Evolutionary conservation across 2,113 vertebrate species (phyloP).

Genomic region (Vanacampus margaritifer): DNA sequence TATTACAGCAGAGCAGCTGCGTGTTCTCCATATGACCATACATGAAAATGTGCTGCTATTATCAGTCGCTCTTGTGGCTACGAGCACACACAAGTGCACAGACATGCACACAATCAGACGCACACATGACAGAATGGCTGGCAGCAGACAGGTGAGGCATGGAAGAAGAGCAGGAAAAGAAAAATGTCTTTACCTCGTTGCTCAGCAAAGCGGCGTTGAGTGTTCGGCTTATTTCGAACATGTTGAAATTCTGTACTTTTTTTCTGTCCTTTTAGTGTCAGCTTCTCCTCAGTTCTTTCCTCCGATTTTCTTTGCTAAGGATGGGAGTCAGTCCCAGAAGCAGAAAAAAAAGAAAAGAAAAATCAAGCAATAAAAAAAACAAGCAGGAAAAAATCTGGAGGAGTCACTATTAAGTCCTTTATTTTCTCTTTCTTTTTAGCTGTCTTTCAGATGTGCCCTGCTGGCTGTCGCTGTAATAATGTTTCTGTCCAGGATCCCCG

Average conservation of each 20-base stretch:
- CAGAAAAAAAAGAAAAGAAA: constrained; percentile 46
- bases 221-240: constrained; percentile 99
- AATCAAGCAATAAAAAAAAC: constrained; percentile 64
- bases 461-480: constrained; percentile 61
- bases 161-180: constrained; percentile 35
- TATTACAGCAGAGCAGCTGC: constrained; percentile 52
- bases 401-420: constrained; percentile 8
- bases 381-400: constrained; percentile 31
- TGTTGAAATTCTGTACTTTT: constrained; percentile 77
- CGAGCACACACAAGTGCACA: constrained; percentile 53
- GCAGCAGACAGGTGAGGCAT: constrained; percentile 70
- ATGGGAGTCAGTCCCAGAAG: constrained; percentile 67
- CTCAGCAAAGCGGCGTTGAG: constrained; percentile 99
- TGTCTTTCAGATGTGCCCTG: constrained; percentile 66
- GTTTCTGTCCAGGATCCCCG: constrained; percentile 76
- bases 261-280: constrained; percentile 52
- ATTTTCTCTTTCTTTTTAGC: constrained; percentile 53
- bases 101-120: constrained; percentile 48
- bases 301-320: constrained; percentile 44
- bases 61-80: constrained; percentile 57
- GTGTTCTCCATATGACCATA: constrained; percentile 38
- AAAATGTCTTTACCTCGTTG: constrained; percentile 90
- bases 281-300: constrained; percentile 66
- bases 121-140: constrained; percentile 63
- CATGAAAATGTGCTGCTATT: constrained; percentile 46